A percentile compares a stretch with the other conserved stretches of the same genome.
Conservation (phyloP, 2,888 invertebrate species). For the Hofmannophila pseudospretella region DNA sequence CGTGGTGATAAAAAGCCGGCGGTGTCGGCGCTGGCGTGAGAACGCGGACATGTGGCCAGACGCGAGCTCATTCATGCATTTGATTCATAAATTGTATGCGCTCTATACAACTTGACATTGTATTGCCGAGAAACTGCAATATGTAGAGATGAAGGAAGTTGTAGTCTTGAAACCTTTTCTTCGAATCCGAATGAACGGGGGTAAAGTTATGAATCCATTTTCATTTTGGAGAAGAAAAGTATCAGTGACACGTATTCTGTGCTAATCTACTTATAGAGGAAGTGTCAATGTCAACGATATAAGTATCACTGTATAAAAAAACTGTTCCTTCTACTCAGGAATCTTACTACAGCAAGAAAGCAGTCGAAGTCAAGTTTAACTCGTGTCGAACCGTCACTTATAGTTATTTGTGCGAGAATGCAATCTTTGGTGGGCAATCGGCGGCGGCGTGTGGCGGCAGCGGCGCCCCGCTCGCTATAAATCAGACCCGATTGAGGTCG, state of each 20-base stretch:
- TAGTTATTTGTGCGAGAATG: conserved; percentile 43
- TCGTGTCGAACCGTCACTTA: conserved; percentile 29
- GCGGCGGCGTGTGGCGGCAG: conserved; percentile 25
- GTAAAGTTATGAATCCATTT: not conserved
- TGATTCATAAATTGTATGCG: conserved; percentile 66
- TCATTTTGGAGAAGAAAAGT: too few relatives aligned
- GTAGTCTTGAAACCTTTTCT: not conserved
- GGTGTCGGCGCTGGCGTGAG: conserved; percentile 55
- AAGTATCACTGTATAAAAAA: too few relatives aligned
- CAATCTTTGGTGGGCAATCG: conserved; percentile 38
- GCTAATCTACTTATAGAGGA: too few relatives aligned
- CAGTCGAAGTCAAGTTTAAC: conserved; percentile 12
- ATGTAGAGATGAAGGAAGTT: not conserved
- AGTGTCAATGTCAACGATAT: too few relatives aligned
- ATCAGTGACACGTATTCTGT: too few relatives aligned
- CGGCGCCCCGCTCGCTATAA: conserved; percentile 54
- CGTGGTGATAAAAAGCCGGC: conserved; percentile 63
- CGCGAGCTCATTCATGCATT: conserved; percentile 71
- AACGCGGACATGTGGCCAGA: conserved; percentile 67
- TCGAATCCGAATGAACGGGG: not conserved
- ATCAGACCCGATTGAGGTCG: conserved; percentile 69
- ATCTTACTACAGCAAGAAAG: not conserved
- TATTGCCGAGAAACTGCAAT: conserved; percentile 1
- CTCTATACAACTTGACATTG: conserved; percentile 20
- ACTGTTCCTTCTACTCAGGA: too few relatives aligned